These are phyloP conservation scores for Exaiptasia diaphana DNA, from an alignment of 64 coral and sea anemone genomes.

Conservation along the genomic window DNA sequence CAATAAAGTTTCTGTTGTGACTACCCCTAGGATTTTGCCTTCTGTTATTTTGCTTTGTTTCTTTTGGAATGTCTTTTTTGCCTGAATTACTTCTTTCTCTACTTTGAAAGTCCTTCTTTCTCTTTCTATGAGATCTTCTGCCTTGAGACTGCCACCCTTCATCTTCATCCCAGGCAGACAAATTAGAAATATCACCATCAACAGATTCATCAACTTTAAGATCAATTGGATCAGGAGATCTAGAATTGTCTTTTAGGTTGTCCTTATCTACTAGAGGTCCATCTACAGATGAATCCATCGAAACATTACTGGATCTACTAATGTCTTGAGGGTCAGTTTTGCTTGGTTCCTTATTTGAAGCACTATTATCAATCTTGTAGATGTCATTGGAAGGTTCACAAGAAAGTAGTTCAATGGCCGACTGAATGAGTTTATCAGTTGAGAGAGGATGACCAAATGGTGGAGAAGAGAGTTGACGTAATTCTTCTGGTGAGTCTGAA, in stretches of 20 bases:
- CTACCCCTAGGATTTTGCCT: too few relatives aligned
- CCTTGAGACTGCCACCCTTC: conserved; percentile 80
- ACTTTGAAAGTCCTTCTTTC: conserved; percentile 59
- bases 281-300: too few relatives aligned
- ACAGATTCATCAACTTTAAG: conserved; percentile 28
- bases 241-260: not conserved
- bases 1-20: too few relatives aligned
- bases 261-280: too few relatives aligned
- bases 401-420: conserved; percentile 66
- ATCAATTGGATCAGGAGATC: too few relatives aligned
- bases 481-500: conserved; percentile 39
- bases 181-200: conserved; percentile 59
- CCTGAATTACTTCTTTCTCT: conserved; percentile 41
- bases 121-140: conserved; percentile 54
- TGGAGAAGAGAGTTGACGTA: conserved; percentile 21
- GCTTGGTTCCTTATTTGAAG: too few relatives aligned
- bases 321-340: too few relatives aligned
- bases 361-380: too few relatives aligned
- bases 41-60: too few relatives aligned
- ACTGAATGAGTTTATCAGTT: conserved; percentile 69
- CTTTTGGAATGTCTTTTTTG: too few relatives aligned
- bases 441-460: conserved; percentile 85
- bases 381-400: too few relatives aligned
- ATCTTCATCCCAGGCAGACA: conserved; percentile 62
- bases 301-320: too few relatives aligned